Percentiles rank a stretch among this genome's conserved stretches.
These are phyloP conservation scores for Hedychridium roseum DNA, from an alignment of 2,888 invertebrate genomes.

Conservation along the genomic window DNA sequence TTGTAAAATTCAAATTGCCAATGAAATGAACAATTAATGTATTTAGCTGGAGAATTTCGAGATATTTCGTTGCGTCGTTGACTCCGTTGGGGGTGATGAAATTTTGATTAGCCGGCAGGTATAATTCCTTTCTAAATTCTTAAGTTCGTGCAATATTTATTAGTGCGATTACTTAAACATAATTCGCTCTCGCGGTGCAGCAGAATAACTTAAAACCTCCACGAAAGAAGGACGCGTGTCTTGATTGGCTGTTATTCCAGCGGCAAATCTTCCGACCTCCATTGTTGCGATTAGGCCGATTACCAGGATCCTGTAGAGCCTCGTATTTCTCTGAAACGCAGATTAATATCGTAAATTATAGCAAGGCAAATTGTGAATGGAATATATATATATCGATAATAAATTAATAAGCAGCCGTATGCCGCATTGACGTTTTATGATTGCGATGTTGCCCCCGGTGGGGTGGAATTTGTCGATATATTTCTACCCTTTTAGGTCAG, in stretches of 20 bases:
- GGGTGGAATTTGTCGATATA: too few species aligned
- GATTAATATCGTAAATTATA: too few species aligned
- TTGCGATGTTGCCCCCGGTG: too few species aligned
- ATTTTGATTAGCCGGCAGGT: conserved; percentile 8
- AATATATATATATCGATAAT: too few species aligned
- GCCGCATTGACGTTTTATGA: too few species aligned
- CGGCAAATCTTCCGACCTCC: conserved; percentile 52
- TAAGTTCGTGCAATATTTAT: background rate
- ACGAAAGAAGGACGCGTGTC: conserved; percentile 55
- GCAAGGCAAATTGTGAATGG: too few species aligned
- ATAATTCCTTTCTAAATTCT: conserved; percentile 2
- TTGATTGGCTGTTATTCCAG: conserved; percentile 49
- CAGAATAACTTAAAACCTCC: conserved; percentile 57
- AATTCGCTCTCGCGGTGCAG: conserved; percentile 55
- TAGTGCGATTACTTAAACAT: conserved; percentile 42
- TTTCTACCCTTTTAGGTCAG: too few species aligned
- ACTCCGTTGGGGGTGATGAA: conserved; percentile 4
- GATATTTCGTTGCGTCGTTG: conserved; percentile 7
- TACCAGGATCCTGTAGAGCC: conserved; percentile 53
- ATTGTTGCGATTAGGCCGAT: conserved; percentile 48
- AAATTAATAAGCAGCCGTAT: too few species aligned
- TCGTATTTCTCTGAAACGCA: conserved; percentile 49
- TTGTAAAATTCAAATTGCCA: too few species aligned
- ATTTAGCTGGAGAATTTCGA: too few species aligned
- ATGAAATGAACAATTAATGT: too few species aligned